Evolutionary conservation across 1,140 invertebrate species (phyloP), one percentile per base, ranked within the genome.

Genomic region (Papilio dardanus): DNA sequence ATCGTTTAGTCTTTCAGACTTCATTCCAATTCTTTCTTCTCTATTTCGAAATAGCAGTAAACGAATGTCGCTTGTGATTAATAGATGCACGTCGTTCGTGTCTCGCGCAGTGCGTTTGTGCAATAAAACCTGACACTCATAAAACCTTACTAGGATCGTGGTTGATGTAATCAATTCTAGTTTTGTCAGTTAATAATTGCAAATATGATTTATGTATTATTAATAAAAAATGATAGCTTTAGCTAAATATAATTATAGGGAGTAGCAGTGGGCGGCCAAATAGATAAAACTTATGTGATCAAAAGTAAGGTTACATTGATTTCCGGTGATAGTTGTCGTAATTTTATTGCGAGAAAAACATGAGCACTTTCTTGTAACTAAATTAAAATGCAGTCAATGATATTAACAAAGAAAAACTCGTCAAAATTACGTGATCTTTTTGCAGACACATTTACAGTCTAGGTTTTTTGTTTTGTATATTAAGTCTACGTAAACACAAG

Each of bases 31-130:
- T 2, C 21, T 24, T 54, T 24, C 50, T 54, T 21, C 50, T 54
- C 46, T 21, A 50, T 50, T 54, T 28, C 50, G 50, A 54, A 16
- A 54, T 54, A 28, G 16, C 8, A 24, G 19, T 54, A 24, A 54
- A 54, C 21, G 50, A 54, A 54, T 54, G 21, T 54, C 16, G 50
- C 50, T 54, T 54, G 21, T 54, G 50, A 54, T 54, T 24, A 54
- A 54, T 24, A 10, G 21, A 54, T 24, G 50, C 50, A 54, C 24
- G 19, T 54, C 50, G 50, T 21, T 54, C 42, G 42, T 54, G 50
- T 54, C 7, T 24, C 50, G 21, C 7, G 19, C 46, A 21, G 50
- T 54, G 4, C 5, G 21, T 54, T 54, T 54, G 8, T 54, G 50
- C 19, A 54, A 54, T 54, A 54, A 54, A 54, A 54, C 21, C 8